These are phyloP conservation scores for Phenacoccus solenopsis DNA, from an alignment of 1,140 invertebrate genomes.

Conservation along the genomic window DNA sequence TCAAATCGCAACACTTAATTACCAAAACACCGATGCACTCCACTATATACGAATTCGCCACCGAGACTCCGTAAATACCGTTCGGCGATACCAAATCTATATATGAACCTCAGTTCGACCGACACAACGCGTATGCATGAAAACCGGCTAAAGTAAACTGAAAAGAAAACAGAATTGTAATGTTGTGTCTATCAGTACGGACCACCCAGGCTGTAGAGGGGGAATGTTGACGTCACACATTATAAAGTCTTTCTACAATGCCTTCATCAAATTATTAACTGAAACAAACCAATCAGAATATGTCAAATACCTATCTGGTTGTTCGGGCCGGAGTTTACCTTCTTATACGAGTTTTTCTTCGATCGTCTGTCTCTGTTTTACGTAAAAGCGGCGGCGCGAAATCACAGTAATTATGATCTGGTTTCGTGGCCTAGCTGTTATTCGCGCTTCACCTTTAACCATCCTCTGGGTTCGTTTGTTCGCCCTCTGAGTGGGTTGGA, in stretches of 20 bases:
- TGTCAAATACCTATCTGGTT: slow-evolving; percentile 10
- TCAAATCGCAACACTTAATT: no score
- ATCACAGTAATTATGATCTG: background rate
- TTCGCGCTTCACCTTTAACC: slow-evolving; percentile 1
- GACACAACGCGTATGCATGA: no score
- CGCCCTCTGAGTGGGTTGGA: no score
- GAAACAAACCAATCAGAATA: slow-evolving; percentile 16
- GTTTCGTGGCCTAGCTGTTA: background rate
- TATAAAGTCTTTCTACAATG: slow-evolving; percentile 12
- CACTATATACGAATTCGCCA: no score
- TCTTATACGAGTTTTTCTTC: background rate
- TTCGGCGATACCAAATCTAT: no score
- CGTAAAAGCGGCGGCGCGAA: background rate
- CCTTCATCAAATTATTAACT: slow-evolving; percentile 17
- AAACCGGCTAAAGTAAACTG: slow-evolving; percentile 15
- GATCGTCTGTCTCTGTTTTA: background rate
- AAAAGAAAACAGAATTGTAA: slow-evolving; percentile 17
- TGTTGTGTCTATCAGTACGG: slow-evolving; percentile 11
- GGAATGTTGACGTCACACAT: slow-evolving; percentile 13
- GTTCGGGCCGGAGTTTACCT: background rate
- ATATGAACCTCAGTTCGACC: no score
- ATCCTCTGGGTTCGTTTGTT: no score
- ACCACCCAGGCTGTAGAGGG: slow-evolving; percentile 15
- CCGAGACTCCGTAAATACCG: no score
- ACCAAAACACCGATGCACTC: no score